Base-by-base conservation (phyloP, 1,140 invertebrate genomes). In the Monochamus saltuarius region DNA sequence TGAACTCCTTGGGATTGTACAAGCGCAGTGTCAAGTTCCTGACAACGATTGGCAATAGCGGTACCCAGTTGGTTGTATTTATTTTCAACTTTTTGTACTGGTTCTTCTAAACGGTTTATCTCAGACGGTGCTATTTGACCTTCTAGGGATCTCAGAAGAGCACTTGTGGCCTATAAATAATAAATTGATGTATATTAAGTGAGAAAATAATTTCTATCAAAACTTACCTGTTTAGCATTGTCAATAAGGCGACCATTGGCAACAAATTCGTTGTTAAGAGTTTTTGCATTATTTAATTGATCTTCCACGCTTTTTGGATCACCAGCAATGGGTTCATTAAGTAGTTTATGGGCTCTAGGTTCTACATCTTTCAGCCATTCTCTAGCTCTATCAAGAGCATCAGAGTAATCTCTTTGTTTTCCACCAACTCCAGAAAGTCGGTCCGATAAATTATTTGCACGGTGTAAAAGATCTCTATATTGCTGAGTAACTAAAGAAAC, bases 1-100 rank as follows among this genome's bases (percentile, higher is more conserved):
- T 96, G 91, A 9, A 97, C 88, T n/a, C 92, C 94, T 78, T 97
- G 94, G 52, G 92, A 94, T 75, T 96, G 92, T 6, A 95, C 87
- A 35, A 97, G 79, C 0, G 94, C 93, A 0, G 89, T 90, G 66
- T 97, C 94, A 43, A 98, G 77, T 40, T 89, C 84, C 63, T 90
- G 85, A 69, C 92, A 94, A n/a, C 90, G 87, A 4, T 90, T 85
- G 9, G 84, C 84, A 10, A 94, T 77, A 0, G 85, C 85, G 59
- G 85, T 84, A 47, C 83, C 80, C 9, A 95, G 72, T 61, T 92
- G 86, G 50, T 81, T 82, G 73, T 95, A 92, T 56, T 91, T 89
- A 35, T 89, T 85, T 60, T 88, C 84, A 4, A 97, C 71, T 53
- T 89, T 88, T 9, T 85, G 76, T 1, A 93, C 89, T 0, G 92